Conservation (phyloP, 2,888 invertebrate genomes). For the Meiosimyza platycephala region DNA sequence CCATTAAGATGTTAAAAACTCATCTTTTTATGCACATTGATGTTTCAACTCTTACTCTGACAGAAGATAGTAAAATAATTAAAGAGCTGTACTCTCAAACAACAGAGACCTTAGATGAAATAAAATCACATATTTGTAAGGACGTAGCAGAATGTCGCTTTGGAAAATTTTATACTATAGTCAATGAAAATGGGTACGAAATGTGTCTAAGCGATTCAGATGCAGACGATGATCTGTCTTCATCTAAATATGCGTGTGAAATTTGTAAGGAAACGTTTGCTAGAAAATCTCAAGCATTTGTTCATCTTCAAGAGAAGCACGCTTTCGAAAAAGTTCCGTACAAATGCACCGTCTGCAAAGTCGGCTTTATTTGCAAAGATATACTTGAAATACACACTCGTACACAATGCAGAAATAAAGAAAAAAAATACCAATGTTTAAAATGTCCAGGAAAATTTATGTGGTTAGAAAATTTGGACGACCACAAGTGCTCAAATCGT, state of each 20-base stretch:
- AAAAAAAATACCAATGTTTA: conserved; percentile 56
- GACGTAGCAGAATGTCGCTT: conserved; percentile 50
- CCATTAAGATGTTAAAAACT: conserved; percentile 51
- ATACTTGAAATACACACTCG: conserved; percentile 70
- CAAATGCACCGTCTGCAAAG: conserved; percentile 70
- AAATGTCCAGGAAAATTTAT: conserved; percentile 62
- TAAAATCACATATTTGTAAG: conserved; percentile 49
- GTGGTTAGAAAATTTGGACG: conserved; percentile 60
- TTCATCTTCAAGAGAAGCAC: conserved; percentile 59
- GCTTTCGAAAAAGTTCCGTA: conserved; percentile 66
- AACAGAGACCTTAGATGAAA: conserved; percentile 43
- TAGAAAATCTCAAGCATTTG: conserved; percentile 57
- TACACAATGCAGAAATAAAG: conserved; percentile 61
- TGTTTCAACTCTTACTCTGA: conserved; percentile 44
- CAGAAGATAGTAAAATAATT: conserved; percentile 50
- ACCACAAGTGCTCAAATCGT: conserved; percentile 55
- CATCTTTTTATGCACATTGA: conserved; percentile 54
- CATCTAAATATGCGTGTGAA: conserved; percentile 52
- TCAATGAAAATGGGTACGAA: conserved; percentile 62
- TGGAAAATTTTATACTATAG: conserved; percentile 56
- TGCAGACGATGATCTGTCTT: conserved; percentile 48
- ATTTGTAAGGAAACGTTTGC: conserved; percentile 53
- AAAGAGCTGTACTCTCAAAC: conserved; percentile 44
- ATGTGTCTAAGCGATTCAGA: conserved; percentile 64
- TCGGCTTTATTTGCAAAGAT: conserved; percentile 69